These are phyloP conservation scores for Cladopsammia gracilis DNA, from an alignment of 64 coral and sea anemone genomes.

Conservation along the genomic window DNA sequence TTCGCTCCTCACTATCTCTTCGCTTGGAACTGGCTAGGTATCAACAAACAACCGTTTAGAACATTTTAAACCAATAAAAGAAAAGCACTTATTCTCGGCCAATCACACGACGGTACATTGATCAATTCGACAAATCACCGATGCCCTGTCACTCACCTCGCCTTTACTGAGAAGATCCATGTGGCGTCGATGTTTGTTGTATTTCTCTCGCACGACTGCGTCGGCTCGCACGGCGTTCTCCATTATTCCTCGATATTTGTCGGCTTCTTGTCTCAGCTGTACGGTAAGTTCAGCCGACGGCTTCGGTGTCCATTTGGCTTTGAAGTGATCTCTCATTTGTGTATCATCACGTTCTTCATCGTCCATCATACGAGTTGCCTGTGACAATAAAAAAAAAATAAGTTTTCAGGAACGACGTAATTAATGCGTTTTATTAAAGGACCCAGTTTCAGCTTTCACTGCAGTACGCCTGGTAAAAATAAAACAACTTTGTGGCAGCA, in stretches of 20 bases:
- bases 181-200: conserved; percentile 80
- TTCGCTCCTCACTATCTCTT: no score
- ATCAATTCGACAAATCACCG: background rate
- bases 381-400: background rate
- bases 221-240: conserved; percentile 95
- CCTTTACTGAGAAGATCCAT: conserved; percentile 95
- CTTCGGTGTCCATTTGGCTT: conserved; percentile 93
- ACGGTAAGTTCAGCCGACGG: conserved; percentile 90
- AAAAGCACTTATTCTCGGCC: no score
- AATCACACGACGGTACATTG: no score
- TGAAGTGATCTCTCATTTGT: conserved; percentile 93
- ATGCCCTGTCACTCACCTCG: conserved; percentile 70
- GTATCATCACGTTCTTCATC: conserved; percentile 98
- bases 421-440: no score
- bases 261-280: conserved; percentile 86
- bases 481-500: no score
- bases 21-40: no score
- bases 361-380: conserved; percentile 91
- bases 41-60: no score
- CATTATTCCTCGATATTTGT: conserved; percentile 92
- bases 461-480: no score
- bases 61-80: no score
- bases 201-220: conserved; percentile 91
- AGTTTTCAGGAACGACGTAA: no score
- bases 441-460: no score